phyloP scores from a whole-genome alignment of 2,113 vertebrate species.

The Romanogobio albipinnatus region DNA sequence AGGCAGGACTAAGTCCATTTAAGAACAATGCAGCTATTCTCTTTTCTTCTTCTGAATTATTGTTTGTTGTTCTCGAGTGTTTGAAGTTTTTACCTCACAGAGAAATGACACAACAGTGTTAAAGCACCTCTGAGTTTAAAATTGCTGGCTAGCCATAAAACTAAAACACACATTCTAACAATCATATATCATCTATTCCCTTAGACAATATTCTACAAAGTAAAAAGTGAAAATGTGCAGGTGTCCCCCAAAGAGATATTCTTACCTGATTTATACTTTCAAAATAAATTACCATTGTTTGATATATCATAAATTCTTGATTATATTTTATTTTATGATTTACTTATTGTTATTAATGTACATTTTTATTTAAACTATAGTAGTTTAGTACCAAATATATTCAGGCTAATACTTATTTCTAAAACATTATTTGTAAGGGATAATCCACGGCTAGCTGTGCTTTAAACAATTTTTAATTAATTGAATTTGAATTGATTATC shows the following conservation, averaged over 20 bases:
- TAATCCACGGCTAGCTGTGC: too few relatives aligned
- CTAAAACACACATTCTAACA: constrained; percentile 5
- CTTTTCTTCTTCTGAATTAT: constrained; percentile 25
- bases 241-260: neutral
- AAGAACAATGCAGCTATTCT: constrained; percentile 36
- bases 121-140: constrained; percentile 4
- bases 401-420: too few relatives aligned
- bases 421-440: too few relatives aligned
- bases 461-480: too few relatives aligned
- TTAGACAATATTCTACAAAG: neutral
- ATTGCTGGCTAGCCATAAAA: neutral
- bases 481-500: too few relatives aligned
- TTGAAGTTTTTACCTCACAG: constrained; percentile 23
- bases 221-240: neutral
- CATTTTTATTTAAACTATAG: too few relatives aligned
- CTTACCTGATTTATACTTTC: neutral
- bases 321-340: neutral
- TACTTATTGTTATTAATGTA: too few relatives aligned
- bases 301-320: neutral
- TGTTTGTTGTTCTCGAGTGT: constrained; percentile 26
- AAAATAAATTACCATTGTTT: neutral
- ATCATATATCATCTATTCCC: neutral
- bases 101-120: neutral
- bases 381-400: too few relatives aligned
- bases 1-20: neutral